Base-by-base conservation (phyloP, 2,888 invertebrate genomes). In the Troides helena region DNA sequence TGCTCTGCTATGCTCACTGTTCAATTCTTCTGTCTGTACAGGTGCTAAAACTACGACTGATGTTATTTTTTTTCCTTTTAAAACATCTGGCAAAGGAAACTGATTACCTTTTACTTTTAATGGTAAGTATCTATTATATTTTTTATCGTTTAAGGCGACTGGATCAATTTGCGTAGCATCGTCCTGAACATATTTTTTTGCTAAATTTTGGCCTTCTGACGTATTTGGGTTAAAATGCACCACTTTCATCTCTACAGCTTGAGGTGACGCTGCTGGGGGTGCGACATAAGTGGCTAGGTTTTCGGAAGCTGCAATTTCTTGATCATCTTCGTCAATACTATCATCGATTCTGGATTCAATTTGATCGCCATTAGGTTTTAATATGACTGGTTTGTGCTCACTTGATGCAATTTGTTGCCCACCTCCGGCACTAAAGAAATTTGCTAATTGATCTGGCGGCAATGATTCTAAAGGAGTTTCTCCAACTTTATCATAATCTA, bases 401-500 rank as follows among this genome's bases (percentile, higher is more conserved):
- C 96, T 96, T 63, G 94, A 90, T 30, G 95, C 94, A 70, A 96
- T 94, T 81, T 96, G 96, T 73, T 96, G 94, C 8, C 93, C 96
- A 69, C 97, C 97, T 67, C 97, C 97, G n/a, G 96, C 96, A 25
- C 95, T 95, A 80, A 97, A 97, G 86, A 97, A 97, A 84, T 97
- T 97, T 56, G 97, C 97, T 70, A 97, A 86, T 76, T 97, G 97
- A 85, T 97, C 97, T 66, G 97, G 96, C 2, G 97, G 97, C 65
- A 97, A 86, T 73, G 96, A 96, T 73, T 97, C 97, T 65, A 97
- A 90, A 6, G 96, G 95, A 68, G 97, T 97, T 73, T 97, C 97
- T 46, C 97, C 97, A 58, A 97, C 95, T 92, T 97, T 97, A 80
- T 97, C 97, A 78, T 97, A 97, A 87, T 97, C 97, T 71, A 97